Base-by-base conservation (phyloP, 2,797 vertebrate genomes). In the Poecilia wingei region DNA sequence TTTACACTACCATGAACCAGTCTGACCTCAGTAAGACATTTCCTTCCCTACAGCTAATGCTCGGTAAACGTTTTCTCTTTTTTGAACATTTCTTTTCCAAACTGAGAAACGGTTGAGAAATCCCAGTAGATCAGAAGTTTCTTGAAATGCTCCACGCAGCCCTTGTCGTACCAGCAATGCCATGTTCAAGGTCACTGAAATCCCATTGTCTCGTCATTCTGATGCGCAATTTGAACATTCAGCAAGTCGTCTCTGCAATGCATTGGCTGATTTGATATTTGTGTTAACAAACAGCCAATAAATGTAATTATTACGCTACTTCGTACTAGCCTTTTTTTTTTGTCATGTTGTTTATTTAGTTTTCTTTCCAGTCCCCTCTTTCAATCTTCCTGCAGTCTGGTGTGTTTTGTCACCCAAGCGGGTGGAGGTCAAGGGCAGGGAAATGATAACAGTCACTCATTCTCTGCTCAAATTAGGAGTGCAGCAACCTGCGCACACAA, bases 381-480 rank as follows among this genome's bases (percentile, higher is more conserved):
- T 91, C 91, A 86, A 91, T 94, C 84, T 91, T 89, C 83, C 83
- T 84, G 84, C 86, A 86, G 87, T 88, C 89, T 84, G 82, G 9
- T 75, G 75, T 80, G 86, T 88, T 25, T 80, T 88, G 80, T 89
- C 87, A 81, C 72, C 22, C 77, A 81, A 74, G 80, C 57, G 14
- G 74, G 88, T 91, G 82, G 87, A 64, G 93, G 93, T 95, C 91
- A 94, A 94, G 93, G 93, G 83, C 91, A 84, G 88, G 90, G 92
- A 93, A 92, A 93, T 91, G 91, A 93, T 93, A 94, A 89, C 92
- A 91, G 90, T 93, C 89, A 59, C 87, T 94, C 93, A 94, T 92
- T 93, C 91, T 88, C 82, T 76, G 86, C 85, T 91, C 87, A 91
- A 89, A 92, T 93, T 90, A 90, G 85, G 81, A 84, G 82, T 36